A percentile compares a stretch with the other conserved stretches of the same genome.
Evolutionary conservation across 2,888 invertebrate genomes (phyloP).

Genomic region (Sinelater perroti): DNA sequence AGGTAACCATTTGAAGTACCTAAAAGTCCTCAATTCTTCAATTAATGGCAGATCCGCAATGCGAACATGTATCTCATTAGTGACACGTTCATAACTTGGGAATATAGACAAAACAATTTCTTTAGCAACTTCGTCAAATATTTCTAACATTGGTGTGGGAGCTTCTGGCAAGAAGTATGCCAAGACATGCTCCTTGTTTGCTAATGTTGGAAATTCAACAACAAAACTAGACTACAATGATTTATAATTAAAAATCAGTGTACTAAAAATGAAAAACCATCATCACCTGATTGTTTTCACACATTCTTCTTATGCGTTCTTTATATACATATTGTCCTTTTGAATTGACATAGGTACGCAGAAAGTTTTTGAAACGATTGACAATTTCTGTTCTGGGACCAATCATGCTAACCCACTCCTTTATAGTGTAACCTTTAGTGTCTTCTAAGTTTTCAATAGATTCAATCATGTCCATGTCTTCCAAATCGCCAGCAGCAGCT

Average conservation of each 20-base stretch:
- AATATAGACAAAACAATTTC: slow-evolving; percentile 92
- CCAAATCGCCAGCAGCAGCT: slow-evolving; percentile 82
- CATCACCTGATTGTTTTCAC: slow-evolving; percentile 80
- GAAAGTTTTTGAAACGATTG: slow-evolving; percentile 90
- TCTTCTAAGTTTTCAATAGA: slow-evolving; percentile 98
- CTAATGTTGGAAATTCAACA: slow-evolving; percentile 92
- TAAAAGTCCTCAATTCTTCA: slow-evolving; percentile 92
- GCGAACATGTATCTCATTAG: slow-evolving; percentile 92
- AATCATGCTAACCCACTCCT: slow-evolving; percentile 97
- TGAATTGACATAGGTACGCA: slow-evolving; percentile 87
- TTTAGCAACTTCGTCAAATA: slow-evolving; percentile 95
- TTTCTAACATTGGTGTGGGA: slow-evolving; percentile 95
- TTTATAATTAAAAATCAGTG: neutral
- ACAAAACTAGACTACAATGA: slow-evolving; percentile 75
- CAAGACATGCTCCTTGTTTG: slow-evolving; percentile 88
- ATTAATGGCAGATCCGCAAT: slow-evolving; percentile 95
- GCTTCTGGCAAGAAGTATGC: slow-evolving; percentile 98
- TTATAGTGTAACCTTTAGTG: slow-evolving; percentile 92
- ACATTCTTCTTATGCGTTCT: slow-evolving; percentile 94
- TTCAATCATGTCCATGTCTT: slow-evolving; percentile 75
- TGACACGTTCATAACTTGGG: slow-evolving; percentile 95
- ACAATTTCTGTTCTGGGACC: slow-evolving; percentile 96
- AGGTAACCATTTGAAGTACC: slow-evolving; percentile 60
- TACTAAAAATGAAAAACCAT: slow-evolving; percentile 14
- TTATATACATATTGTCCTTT: slow-evolving; percentile 89